Evolutionary conservation across 1,140 invertebrate species (phyloP), one percentile per base, ranked within the genome.

Genomic region (Dolichoris vasculosae): DNA sequence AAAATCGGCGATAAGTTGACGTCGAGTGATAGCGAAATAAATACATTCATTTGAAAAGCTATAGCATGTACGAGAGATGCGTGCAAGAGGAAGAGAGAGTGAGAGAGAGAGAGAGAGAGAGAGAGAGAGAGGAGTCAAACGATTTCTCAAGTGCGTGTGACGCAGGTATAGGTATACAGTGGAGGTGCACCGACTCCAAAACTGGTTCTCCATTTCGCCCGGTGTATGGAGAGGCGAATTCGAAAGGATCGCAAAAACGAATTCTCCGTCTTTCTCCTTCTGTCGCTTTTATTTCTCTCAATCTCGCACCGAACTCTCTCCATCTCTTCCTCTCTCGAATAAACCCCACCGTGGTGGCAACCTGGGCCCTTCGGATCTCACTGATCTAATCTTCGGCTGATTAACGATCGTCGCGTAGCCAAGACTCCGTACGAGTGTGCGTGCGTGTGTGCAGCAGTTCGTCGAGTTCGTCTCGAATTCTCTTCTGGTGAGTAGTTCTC

Each of bases 361-460:
- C 85, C 86, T 79, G 88, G 87, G 87, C 88, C 88, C 88, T 90
- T 89, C 86, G 89, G 86, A 89, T 82, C 87, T 90, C 88, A 88
- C 89, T 90, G 90, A 92, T 92, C 90, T 92, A 92, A 92, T 91
- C 91, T 89, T 88, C 89, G 89, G 88, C 90, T 92, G 91, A 91
- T 92, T 91, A 92, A 92, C 90, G 91, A 91, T 91, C 90, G 89
- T 88, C 89, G 88, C 87, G 64, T 23, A 51, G 80, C 46, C 20
- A n/a, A 71, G 59, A 79, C 55, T 32, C 20, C 26, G 20, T 48
- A 46, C 67, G 67, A n/a, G 79, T 26, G n/a, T 73, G 40, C 55
- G 35, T 79, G 11, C 43, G 51, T 40, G 43, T 55, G 38, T 48
- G 81, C 40, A 73, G 81, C 67, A 40, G 48, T 26, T 78, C 32